phyloP scores from a whole-genome alignment of 2,113 vertebrate species.

The Dunckerocampus dactyliophorus region DNA sequence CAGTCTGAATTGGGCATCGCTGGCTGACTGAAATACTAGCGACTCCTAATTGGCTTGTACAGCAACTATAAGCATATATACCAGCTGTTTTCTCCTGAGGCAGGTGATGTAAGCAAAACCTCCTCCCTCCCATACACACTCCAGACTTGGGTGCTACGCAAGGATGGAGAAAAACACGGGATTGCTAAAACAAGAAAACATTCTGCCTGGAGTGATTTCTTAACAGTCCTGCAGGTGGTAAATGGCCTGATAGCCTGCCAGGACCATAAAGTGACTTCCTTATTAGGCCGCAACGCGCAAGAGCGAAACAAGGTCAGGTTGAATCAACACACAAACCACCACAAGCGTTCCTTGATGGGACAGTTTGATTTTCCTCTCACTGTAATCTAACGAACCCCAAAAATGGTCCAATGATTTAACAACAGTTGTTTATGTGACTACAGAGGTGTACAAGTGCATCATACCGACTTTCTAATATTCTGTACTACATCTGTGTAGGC shows the following conservation, averaged over 20 bases:
- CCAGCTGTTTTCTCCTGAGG: constrained; percentile 10
- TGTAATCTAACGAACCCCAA: neutral
- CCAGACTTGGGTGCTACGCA: constrained; percentile 5
- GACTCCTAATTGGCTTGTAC: constrained; percentile 5
- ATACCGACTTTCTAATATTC: too few relatives aligned
- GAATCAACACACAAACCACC: constrained; percentile 8
- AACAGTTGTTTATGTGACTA: too few relatives aligned
- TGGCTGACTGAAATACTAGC: constrained; percentile 11
- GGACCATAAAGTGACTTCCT: constrained; percentile 44
- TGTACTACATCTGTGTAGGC: too few relatives aligned
- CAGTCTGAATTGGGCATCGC: constrained; percentile 16
- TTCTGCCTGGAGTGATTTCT: constrained; percentile 32
- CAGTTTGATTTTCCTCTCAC: neutral
- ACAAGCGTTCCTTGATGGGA: neutral
- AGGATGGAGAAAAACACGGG: neutral
- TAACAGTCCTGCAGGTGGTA: constrained; percentile 45
- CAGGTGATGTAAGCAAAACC: constrained; percentile 26
- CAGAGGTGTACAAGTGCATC: too few relatives aligned
- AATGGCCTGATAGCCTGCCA: constrained; percentile 31
- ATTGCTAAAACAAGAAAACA: constrained; percentile 38
- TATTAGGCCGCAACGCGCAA: constrained; percentile 14
- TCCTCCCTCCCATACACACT: constrained; percentile 7
- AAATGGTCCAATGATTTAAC: too few relatives aligned
- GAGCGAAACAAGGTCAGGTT: constrained; percentile 22
- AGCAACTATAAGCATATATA: neutral